Conservation (phyloP, 2,113 vertebrate genomes). For the Seriola dumerili region DNA sequence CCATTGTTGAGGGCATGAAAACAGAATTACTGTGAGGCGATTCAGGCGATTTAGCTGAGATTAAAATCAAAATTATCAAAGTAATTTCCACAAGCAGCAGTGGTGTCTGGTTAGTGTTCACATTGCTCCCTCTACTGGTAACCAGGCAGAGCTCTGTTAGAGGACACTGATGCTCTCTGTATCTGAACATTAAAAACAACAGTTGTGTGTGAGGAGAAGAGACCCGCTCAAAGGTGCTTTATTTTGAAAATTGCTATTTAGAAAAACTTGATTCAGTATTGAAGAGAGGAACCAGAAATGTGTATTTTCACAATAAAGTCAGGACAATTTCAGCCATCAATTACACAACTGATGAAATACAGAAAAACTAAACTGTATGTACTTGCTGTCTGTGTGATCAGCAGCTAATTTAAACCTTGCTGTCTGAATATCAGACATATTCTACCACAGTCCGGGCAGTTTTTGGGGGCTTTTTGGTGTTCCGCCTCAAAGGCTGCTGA, state of each 20-base stretch:
- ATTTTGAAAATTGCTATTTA: not conserved
- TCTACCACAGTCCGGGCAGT: not conserved
- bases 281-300: not conserved
- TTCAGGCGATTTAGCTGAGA: constrained; percentile 1
- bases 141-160: not conserved
- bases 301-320: not conserved
- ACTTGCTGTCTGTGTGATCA: not conserved
- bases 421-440: not conserved
- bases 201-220: not conserved
- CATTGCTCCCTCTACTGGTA: constrained; percentile 81
- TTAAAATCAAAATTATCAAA: constrained; percentile 19
- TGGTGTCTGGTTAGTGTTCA: constrained; percentile 48
- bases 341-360: not conserved
- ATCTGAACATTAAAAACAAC: not conserved
- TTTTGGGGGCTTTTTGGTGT: not conserved
- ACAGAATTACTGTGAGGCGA: not conserved
- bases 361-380: not conserved
- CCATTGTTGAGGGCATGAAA: constrained; percentile 2
- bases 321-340: not conserved
- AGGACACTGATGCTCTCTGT: constrained; percentile 11
- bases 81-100: constrained; percentile 3
- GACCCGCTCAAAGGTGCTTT: not conserved
- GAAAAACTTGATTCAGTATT: not conserved
- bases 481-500: constrained; percentile 43
- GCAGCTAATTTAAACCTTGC: not conserved